phyloP scores from a whole-genome alignment of 92 coral and sea anemone genomes.

The Siderastrea siderea region DNA sequence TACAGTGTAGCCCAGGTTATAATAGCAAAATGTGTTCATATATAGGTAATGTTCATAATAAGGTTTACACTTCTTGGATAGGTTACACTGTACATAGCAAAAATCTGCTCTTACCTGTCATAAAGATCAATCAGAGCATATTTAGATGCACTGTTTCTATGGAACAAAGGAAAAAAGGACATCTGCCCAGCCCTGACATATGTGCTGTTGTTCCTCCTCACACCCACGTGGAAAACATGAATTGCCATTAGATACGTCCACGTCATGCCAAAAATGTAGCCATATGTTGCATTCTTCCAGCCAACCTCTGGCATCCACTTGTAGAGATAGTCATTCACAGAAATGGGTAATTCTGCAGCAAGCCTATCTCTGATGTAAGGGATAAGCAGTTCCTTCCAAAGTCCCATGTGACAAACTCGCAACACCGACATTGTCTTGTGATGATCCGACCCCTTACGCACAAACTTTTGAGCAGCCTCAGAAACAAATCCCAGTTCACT shows the following conservation, averaged over 20 bases:
- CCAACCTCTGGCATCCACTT: constrained; percentile 32
- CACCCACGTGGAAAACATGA: constrained; percentile 33
- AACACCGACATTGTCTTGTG: constrained; percentile 38
- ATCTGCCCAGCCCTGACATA: constrained; percentile 39
- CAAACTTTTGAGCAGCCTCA: constrained; percentile 48
- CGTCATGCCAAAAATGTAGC: constrained; percentile 1
- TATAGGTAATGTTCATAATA: no score
- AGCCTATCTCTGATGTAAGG: constrained; percentile 53
- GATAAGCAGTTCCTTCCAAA: constrained; percentile 27
- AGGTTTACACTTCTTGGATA: background rate
- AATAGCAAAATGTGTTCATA: no score
- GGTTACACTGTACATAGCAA: background rate
- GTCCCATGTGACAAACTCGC: background rate
- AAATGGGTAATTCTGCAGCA: background rate
- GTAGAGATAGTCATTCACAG: constrained; percentile 54
- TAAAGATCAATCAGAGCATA: constrained; percentile 40
- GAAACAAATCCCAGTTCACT: constrained; percentile 46
- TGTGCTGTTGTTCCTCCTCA: constrained; percentile 22
- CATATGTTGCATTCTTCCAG: constrained; percentile 19
- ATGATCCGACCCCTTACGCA: constrained; percentile 20
- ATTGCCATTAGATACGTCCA: constrained; percentile 29
- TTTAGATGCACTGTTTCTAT: constrained; percentile 3
- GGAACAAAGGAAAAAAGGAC: constrained; percentile 35
- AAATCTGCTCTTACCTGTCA: constrained; percentile 2
- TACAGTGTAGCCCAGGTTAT: no score